Evolutionary conservation across 2,113 vertebrate species (phyloP).

Genomic region (Chaetura pelagica): DNA sequence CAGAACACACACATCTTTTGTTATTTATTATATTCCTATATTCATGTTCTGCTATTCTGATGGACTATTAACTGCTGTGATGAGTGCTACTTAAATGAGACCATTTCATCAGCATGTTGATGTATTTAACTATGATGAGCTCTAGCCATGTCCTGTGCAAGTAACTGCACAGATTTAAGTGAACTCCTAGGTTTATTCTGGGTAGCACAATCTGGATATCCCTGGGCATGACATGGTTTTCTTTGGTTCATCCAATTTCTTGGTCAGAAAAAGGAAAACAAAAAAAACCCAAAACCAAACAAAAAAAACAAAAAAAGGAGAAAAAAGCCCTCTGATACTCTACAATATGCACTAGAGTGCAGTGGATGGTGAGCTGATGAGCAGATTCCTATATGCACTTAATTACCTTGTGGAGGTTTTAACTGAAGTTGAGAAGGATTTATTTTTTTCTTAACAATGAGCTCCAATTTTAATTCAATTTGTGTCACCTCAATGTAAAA

Average conservation of each 20-base stretch:
- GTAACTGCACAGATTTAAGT: background rate
- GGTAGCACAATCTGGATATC: background rate
- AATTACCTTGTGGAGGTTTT: background rate
- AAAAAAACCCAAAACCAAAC: background rate
- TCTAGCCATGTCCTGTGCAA: background rate
- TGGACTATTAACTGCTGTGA: slow-evolving; percentile 29
- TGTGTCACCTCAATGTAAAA: background rate
- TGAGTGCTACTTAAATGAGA: background rate
- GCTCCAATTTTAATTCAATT: background rate
- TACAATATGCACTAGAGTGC: background rate
- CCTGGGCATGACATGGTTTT: background rate
- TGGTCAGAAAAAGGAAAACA: background rate
- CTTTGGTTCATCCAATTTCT: background rate
- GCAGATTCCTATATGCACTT: background rate
- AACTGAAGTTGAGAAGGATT: background rate
- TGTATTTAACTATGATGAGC: background rate
- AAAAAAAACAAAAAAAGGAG: background rate
- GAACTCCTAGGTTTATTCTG: background rate
- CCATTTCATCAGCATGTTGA: background rate
- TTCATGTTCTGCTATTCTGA: background rate
- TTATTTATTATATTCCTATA: background rate
- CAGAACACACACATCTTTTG: background rate
- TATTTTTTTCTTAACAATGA: background rate
- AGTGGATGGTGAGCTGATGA: fast-evolving
- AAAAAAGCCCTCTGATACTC: background rate